Percentiles rank a stretch among this genome's conserved stretches.
Evolutionary conservation across 2,888 invertebrate species (phyloP).

Genomic region (Ennomos quercinarius): DNA sequence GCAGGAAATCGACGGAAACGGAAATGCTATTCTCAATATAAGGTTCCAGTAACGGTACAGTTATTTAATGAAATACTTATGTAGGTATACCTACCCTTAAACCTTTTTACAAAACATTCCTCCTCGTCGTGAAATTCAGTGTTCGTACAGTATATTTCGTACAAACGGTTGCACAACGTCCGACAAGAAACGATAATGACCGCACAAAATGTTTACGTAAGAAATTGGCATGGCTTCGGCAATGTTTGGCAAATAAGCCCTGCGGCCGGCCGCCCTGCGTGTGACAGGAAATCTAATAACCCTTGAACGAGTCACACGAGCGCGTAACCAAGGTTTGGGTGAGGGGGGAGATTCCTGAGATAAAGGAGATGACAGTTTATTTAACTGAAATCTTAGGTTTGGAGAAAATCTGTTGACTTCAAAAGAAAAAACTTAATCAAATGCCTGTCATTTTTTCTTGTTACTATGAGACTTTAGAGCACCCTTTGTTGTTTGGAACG

Average conservation of each 20-base stretch:
- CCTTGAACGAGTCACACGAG: constrained; percentile 65
- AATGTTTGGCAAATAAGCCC: constrained; percentile 76
- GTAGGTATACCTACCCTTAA: constrained; percentile 2
- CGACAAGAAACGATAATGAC: constrained; percentile 69
- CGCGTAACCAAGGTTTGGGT: constrained; percentile 1
- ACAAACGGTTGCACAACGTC: constrained; percentile 53
- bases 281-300: constrained; percentile 81
- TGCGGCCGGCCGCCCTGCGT: constrained; percentile 66
- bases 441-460: too few relatives aligned
- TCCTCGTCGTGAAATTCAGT: constrained; percentile 40
- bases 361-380: constrained; percentile 19
- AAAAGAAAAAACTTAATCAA: too few relatives aligned
- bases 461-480: too few relatives aligned
- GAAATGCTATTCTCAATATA: too few relatives aligned
- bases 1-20: too few relatives aligned
- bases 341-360: constrained; percentile 5
- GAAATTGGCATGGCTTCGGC: constrained; percentile 70
- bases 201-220: constrained; percentile 73
- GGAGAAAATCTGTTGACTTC: neutral
- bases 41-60: too few relatives aligned
- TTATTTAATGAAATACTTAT: too few relatives aligned
- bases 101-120: constrained; percentile 20
- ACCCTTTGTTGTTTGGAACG: too few relatives aligned
- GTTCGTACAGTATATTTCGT: constrained; percentile 41
- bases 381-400: constrained; percentile 1